Evolutionary conservation across 1,140 invertebrate genomes (phyloP), one percentile per base, ranked within the genome.

Genomic region (Tetramorium alpestre): DNA sequence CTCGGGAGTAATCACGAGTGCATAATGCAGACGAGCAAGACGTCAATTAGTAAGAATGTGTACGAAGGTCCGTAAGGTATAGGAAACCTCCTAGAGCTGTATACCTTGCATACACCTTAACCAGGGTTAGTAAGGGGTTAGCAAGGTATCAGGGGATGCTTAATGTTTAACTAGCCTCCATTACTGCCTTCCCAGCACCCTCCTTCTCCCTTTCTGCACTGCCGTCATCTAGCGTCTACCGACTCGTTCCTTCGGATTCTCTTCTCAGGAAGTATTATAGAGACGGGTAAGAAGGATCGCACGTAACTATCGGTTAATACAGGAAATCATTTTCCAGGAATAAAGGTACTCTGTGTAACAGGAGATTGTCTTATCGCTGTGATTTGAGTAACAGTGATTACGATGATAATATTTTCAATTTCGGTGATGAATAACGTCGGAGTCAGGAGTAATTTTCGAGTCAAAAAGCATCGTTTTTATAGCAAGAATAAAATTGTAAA

Each of bases 111-210:
- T 91, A 92, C 87, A 92, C 92, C 91, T 93, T 91, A 91, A 91
- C 89, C 78, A 87, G 91, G 92, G 92, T 92, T 93, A 92, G 92
- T 89, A 93, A 91, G 90, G 93, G 92, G 92, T 93, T 93, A 92
- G 91, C 88, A 88, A 93, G 91, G 93, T 95, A 94, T 93, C 94
- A 93, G 89, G 94, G 93, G 94, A 94, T 94, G 93, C 87, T 95
- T 94, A 95, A 95, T 95, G 94, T 94, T 95, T 95, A 94, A 95
- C 93, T 88, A 95, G 93, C 92, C 92, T 94, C 94, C 94, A 94
- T 95, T 95, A 95, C 86, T 90, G 89, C 85, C 88, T 85, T 84
- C 77, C 77, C 85, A 58, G 56, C 72, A 87, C 49, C 76, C 72
- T 60, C 28, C 56, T 65, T 38, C 44, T 58, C 54, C 80, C 76